Evolutionary conservation across 2,113 vertebrate genomes (phyloP), one percentile per base, ranked within the genome.

Genomic region (Myrmophylax atrothorax): DNA sequence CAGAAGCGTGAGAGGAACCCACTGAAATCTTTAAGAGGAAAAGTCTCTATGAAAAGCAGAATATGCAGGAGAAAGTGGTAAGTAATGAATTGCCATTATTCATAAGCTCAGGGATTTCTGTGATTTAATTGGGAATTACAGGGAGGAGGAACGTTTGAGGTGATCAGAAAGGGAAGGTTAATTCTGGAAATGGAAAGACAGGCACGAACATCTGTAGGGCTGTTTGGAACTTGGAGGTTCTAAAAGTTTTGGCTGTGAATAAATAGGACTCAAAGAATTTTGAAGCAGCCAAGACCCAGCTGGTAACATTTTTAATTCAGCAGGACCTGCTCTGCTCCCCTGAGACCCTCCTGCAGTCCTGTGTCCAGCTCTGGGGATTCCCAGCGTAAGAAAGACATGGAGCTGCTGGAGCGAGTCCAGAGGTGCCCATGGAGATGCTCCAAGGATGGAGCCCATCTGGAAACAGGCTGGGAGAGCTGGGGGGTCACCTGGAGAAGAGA

Each of bases 301-400:
- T 6, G 52, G 35, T 33, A 44, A 10, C 3, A 4, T 25, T 47
- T 64, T 19, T 8, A 25, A 56, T n/a, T 14, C 23, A 31, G 4
- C 18, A 72, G 33, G 35, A 28, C 0, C 22, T 80, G 59, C 31
- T 47, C 0, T 9, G 28, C 74, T 47, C 14, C n/a, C 23, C n/a
- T 55, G 56, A 47, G 24, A 11, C 4, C 14, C 47, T 33, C 53
- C 28, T 44, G 55, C 46, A 37, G 53, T 26, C 14, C 84, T 69
- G 55, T 13, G 2, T 40, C 66, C 85, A 20, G 16, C 56, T 38
- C 47, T 40, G 29, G 29, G 17, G 4, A 3, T 56, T 56, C 49
- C n/a, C 66, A 31, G 0, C 1, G 24, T 5, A 2, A 42, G 20
- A 13, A 29, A 8, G 62, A 29, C 26, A 12, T 29, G 62, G 14